Conservation (phyloP, 2,888 invertebrate species). For the Strigamia maritima region DNA sequence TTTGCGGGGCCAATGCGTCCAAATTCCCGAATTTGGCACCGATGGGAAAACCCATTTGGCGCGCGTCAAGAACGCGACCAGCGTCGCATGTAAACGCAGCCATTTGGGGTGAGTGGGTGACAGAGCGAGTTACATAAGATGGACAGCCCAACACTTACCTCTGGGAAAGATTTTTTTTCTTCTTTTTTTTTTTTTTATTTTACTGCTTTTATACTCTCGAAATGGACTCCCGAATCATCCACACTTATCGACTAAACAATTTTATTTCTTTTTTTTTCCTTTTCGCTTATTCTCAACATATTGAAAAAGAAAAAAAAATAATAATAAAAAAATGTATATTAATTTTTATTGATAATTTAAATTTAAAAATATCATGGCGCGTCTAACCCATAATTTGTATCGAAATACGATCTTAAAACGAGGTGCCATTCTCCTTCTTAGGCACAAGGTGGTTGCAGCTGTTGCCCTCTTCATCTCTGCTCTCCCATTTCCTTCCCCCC, state of each 20-base stretch:
- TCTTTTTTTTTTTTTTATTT: neutral
- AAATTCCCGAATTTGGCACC: slow-evolving; percentile 38
- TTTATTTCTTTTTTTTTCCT: neutral
- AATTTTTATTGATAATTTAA: too few relatives aligned
- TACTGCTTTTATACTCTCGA: neutral
- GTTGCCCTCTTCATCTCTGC: neutral
- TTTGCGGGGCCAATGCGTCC: slow-evolving; percentile 37
- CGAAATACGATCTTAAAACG: neutral
- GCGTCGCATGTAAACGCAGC: slow-evolving; percentile 30
- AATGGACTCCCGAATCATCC: too few relatives aligned
- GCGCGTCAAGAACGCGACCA: neutral
- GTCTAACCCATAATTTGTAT: neutral
- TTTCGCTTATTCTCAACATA: neutral
- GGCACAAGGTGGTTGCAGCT: neutral
- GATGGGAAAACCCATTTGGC: slow-evolving; percentile 13
- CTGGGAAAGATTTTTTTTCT: neutral
- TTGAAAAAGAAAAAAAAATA: neutral
- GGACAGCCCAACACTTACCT: neutral
- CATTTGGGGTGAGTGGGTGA: neutral
- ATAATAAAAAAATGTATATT: too few relatives aligned
- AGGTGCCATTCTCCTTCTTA: neutral
- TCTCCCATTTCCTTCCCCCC: neutral
- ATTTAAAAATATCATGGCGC: neutral
- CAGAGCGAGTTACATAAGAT: neutral
- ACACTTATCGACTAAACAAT: neutral